Percentiles rank a stretch among this genome's conserved stretches.
Conservation (phyloP, 2,113 vertebrate species). For the Hassar affinis region DNA sequence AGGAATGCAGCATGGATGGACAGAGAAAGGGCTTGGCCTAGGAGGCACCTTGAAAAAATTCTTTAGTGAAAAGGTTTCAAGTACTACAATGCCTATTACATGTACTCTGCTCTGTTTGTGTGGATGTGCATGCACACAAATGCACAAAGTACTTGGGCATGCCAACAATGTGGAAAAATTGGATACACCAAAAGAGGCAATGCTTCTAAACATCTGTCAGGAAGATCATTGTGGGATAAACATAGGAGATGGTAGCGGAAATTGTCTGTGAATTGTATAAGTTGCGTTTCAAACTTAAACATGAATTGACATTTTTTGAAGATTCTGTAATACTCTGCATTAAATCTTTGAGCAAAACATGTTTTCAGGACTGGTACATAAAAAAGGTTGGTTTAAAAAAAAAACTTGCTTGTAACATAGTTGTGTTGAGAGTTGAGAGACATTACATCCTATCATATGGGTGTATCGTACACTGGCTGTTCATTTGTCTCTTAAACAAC, state of each 20-base stretch:
- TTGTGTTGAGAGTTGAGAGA: neutral
- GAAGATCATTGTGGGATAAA: slow-evolving; percentile 32
- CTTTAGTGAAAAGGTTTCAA: slow-evolving; percentile 46
- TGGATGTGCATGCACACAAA: slow-evolving; percentile 11
- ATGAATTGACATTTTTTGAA: neutral
- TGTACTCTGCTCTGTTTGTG: neutral
- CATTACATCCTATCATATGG: neutral
- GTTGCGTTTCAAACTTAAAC: neutral
- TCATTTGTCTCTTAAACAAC: slow-evolving; percentile 4
- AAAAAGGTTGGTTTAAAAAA: neutral
- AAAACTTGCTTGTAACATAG: neutral
- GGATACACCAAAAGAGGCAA: slow-evolving; percentile 6
- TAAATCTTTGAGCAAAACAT: neutral
- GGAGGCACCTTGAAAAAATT: slow-evolving; percentile 37
- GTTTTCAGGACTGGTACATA: neutral
- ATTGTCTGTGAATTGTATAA: slow-evolving; percentile 4
- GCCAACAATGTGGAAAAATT: slow-evolving; percentile 21
- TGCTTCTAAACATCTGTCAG: slow-evolving; percentile 43
- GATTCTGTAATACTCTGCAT: neutral
- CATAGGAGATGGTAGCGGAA: neutral
- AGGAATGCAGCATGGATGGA: slow-evolving; percentile 51
- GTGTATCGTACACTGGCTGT: neutral
- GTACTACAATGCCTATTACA: slow-evolving; percentile 28
- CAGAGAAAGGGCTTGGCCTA: slow-evolving; percentile 50
- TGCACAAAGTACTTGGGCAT: neutral